Evolutionary conservation across 1,140 invertebrate genomes (phyloP).

Genomic region (Panulirus ornatus): DNA sequence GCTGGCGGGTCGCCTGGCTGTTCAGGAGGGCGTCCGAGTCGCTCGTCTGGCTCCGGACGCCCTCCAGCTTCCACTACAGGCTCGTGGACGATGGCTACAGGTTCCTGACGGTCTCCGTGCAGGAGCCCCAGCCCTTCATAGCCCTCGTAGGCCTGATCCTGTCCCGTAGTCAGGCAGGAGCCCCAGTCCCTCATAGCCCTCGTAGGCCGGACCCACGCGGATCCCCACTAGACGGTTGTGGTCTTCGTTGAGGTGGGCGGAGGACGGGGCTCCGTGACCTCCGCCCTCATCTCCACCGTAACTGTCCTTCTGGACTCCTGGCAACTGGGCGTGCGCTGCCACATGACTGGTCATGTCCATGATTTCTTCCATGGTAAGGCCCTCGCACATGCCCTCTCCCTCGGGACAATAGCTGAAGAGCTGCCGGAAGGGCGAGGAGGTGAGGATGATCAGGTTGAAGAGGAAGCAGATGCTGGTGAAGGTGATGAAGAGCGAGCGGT

Average conservation of each 20-base stretch:
- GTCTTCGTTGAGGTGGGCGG: not conserved
- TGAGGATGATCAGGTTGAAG: constrained; percentile 74
- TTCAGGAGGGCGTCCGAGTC: no score
- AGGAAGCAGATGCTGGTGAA: constrained; percentile 64
- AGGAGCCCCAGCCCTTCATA: not conserved
- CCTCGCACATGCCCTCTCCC: constrained; percentile 26
- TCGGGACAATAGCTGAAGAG: constrained; percentile 70
- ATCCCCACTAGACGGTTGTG: not conserved
- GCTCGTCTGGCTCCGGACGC: no score
- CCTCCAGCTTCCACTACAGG: not conserved
- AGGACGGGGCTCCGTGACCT: not conserved
- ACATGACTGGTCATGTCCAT: constrained; percentile 13
- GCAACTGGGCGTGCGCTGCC: not conserved
- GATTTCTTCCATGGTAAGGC: constrained; percentile 28
- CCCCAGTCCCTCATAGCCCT: not conserved
- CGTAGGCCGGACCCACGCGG: not conserved
- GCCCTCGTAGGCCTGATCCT: not conserved
- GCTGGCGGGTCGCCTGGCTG: no score
- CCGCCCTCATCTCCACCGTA: not conserved
- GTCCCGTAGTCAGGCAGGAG: not conserved
- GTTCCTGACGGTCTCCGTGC: no score
- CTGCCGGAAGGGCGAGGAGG: constrained; percentile 71
- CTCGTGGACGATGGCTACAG: no score
- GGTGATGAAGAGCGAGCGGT: constrained; percentile 68
- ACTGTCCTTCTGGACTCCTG: not conserved